Conservation (phyloP, 2,888 invertebrate species). For the Ophonus ardosiacus region DNA sequence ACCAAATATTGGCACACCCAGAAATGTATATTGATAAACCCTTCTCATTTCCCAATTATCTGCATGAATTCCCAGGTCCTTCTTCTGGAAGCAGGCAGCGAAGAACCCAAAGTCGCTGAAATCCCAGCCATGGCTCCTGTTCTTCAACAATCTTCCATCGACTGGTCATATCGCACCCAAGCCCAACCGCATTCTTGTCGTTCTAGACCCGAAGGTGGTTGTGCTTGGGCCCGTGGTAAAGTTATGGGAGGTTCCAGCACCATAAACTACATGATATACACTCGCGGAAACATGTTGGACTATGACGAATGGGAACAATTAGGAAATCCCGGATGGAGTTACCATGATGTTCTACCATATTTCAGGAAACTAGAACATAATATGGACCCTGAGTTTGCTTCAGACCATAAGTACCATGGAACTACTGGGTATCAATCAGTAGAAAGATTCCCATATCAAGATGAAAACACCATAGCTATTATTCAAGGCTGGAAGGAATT, state of each 20-base stretch:
- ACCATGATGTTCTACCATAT: constrained; percentile 82
- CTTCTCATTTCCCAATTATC: too few species aligned
- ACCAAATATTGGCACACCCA: too few species aligned
- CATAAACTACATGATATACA: constrained; percentile 83
- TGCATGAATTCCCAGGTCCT: constrained; percentile 76
- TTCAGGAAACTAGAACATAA: constrained; percentile 84
- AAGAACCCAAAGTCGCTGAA: constrained; percentile 82
- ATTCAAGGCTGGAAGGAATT: constrained; percentile 81
- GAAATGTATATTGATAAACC: too few species aligned
- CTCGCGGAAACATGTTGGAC: constrained; percentile 79
- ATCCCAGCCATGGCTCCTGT: constrained; percentile 82
- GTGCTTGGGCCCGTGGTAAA: constrained; percentile 80
- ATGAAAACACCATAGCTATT: constrained; percentile 78
- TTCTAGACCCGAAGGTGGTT: constrained; percentile 79
- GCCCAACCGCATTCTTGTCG: constrained; percentile 81
- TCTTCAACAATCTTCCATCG: constrained; percentile 80
- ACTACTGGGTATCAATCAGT: constrained; percentile 82
- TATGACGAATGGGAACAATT: constrained; percentile 82
- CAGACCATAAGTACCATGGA: constrained; percentile 79
- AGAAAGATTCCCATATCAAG: constrained; percentile 81
- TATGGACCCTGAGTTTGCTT: constrained; percentile 77
- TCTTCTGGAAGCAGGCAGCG: constrained; percentile 82
- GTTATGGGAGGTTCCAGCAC: constrained; percentile 83
- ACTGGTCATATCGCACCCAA: constrained; percentile 85
- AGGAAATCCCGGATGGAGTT: constrained; percentile 83